Evolutionary conservation across 2,113 vertebrate species (phyloP), one percentile per base, ranked within the genome.

Genomic region (Meleagris gallopavo): DNA sequence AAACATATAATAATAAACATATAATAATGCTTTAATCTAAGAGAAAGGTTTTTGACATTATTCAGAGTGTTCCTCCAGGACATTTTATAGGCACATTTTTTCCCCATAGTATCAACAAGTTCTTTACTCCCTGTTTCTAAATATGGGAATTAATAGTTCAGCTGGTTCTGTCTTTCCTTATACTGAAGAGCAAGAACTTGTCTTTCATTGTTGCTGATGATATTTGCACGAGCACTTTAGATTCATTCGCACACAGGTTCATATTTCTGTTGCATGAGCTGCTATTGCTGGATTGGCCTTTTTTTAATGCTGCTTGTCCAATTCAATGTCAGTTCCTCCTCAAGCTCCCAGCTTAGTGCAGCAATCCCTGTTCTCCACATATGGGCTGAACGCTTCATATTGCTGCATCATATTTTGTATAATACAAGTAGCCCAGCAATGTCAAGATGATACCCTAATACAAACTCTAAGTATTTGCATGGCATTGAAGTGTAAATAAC

Each of bases 211-310:
- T 41, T 83, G 45, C 29, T 18, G 25, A 4, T 0, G 4, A 7
- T 66, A 43, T 27, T 70, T 88, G 25, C 13, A 18, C 10, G 4
- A 27, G 5, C 11, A 5, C 17, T 66, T 90, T 69, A 41, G 64
- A 2, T 74, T 71, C 1, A 2, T 29, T 30, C 7, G 7, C 36
- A 11, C 1, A 10, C 52, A 22, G 9, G 2, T 72, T 21, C 13
- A 10, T n/a, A 18, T 36, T 55, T 13, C 27, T 83, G 67, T 80
- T 61, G 48, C 40, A 18, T 0, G 2, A 11, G 3, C 54, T 78
- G 5, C 19, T 46, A 15, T 55, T 46, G 8, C 34, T 62, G 40
- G 19, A 21, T 40, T 86, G n/a, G 5, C 25, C 38, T 40, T 79
- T 54, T 54, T 4, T 30, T 3, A 27, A 30, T 61, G 25, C 5